Conservation (phyloP, 2,113 vertebrate species). For the Catharus bicknelli region DNA sequence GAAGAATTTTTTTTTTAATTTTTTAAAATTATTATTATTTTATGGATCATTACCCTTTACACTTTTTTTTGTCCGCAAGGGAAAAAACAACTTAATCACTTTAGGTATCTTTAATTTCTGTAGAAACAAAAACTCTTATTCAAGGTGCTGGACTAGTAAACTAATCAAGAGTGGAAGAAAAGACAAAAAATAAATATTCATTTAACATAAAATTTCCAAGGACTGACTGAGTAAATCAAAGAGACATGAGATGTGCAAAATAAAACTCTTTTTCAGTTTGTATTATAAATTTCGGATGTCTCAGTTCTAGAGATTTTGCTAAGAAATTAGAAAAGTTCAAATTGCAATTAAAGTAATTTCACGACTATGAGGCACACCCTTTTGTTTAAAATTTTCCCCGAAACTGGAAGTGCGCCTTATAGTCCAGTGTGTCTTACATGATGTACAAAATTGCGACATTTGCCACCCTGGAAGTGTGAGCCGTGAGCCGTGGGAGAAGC, state of each 20-base stretch:
- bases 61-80: background rate
- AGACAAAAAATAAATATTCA: background rate
- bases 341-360: background rate
- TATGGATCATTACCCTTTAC: background rate
- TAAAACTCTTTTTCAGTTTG: background rate
- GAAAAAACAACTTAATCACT: background rate
- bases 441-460: no score
- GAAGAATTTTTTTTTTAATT: background rate
- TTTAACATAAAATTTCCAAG: background rate
- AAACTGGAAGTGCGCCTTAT: no score
- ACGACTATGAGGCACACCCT: no score
- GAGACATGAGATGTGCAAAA: background rate
- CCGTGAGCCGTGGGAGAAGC: no score
- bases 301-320: background rate
- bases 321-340: background rate
- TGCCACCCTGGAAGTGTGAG: no score
- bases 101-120: background rate
- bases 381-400: no score
- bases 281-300: background rate
- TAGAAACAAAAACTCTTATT: background rate
- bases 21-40: background rate
- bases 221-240: background rate
- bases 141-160: background rate
- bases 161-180: background rate
- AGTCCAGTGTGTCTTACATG: no score